Conservation (phyloP, 2,888 invertebrate genomes). For the Aphidoletes aphidimyza region DNA sequence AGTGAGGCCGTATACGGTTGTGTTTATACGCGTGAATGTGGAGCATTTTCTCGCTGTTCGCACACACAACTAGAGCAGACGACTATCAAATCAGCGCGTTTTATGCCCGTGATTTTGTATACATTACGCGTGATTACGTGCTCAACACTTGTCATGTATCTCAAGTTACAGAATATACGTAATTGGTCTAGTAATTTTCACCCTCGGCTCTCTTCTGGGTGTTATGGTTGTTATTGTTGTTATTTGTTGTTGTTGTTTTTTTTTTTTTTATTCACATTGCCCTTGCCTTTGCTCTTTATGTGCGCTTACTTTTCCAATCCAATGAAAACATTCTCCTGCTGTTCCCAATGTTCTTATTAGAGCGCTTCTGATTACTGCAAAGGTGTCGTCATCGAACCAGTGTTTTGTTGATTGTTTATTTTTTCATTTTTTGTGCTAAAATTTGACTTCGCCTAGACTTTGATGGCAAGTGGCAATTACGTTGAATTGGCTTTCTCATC, state of each 20-base stretch:
- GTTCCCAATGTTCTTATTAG: background rate
- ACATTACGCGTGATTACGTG: background rate
- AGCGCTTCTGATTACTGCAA: background rate
- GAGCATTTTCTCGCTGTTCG: background rate
- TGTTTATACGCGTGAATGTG: too few species aligned
- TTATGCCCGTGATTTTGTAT: constrained; percentile 16
- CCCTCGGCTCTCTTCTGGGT: background rate
- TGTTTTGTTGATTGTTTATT: constrained; percentile 16
- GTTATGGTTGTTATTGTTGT: background rate
- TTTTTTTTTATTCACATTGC: background rate
- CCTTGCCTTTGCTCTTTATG: too few species aligned
- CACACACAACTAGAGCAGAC: background rate
- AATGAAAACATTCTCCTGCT: background rate
- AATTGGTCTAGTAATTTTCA: constrained; percentile 32
- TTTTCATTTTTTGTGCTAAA: too few species aligned
- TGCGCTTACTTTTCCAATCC: too few species aligned
- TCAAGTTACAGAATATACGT: constrained; percentile 6
- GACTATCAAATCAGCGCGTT: background rate
- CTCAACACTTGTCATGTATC: constrained; percentile 42
- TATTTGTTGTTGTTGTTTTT: background rate
- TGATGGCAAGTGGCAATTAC: constrained; percentile 10
- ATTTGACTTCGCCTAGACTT: background rate
- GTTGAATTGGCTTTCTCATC: background rate
- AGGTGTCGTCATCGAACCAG: constrained; percentile 8
- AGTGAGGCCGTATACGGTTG: too few species aligned